These are phyloP conservation scores for Australoheros scitulus DNA, from an alignment of 2,113 vertebrate species.

Conservation along the genomic window DNA sequence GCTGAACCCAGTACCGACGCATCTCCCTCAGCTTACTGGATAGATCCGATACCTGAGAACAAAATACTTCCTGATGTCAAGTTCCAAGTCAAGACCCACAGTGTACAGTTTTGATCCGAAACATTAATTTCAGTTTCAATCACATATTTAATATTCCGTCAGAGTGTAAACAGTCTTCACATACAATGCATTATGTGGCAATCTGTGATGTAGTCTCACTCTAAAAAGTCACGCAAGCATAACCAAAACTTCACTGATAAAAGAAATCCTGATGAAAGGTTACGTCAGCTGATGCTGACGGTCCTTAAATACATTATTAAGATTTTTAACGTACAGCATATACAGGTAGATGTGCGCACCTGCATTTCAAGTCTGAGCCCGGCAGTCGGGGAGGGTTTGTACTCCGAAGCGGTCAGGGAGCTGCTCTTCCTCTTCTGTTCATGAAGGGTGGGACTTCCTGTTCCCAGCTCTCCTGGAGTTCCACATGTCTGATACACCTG, in stretches of 20 bases:
- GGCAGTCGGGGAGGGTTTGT: constrained; percentile 76
- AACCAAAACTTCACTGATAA: background rate
- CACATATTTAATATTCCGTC: background rate
- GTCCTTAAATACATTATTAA: fast-evolving
- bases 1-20: constrained; percentile 89
- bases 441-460: constrained; percentile 75
- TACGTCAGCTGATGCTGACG: background rate
- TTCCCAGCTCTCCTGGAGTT: constrained; percentile 81
- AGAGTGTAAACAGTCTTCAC: background rate
- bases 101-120: background rate
- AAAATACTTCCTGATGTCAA: background rate
- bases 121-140: background rate
- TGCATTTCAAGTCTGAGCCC: constrained; percentile 83
- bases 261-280: background rate
- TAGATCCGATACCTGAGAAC: constrained; percentile 86
- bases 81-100: no score
- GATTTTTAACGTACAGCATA: background rate
- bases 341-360: constrained; percentile 58
- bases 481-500: constrained; percentile 92
- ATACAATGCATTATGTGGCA: background rate
- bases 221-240: background rate
- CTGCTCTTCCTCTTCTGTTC: constrained; percentile 79
- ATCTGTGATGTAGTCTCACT: background rate
- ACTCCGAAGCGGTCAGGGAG: constrained; percentile 74
- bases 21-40: constrained; percentile 88